phyloP scores from a whole-genome alignment of 2,797 vertebrate genomes.

The Anabas testudineus region DNA sequence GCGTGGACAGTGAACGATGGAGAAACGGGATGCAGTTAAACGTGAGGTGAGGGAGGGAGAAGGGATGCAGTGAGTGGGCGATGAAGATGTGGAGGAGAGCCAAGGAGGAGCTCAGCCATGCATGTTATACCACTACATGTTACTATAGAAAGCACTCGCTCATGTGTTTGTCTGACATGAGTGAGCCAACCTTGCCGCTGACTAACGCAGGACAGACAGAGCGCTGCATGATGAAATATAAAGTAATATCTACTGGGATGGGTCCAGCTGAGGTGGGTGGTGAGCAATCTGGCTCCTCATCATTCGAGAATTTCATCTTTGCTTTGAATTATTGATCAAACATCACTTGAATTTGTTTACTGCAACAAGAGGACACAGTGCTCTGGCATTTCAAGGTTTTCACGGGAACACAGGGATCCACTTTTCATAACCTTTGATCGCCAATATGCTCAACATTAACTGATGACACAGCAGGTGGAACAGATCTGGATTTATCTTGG shows the following conservation, averaged over 20 bases:
- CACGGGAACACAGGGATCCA: neutral
- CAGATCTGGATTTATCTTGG: neutral
- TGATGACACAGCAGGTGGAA: neutral
- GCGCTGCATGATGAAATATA: conserved; percentile 70
- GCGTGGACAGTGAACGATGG: conserved; percentile 41
- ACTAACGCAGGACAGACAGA: conserved; percentile 9
- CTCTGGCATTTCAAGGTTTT: conserved; percentile 24
- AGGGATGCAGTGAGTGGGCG: conserved; percentile 46
- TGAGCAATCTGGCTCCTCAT: conserved; percentile 58
- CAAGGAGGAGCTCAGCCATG: conserved; percentile 53
- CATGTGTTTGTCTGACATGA: conserved; percentile 20
- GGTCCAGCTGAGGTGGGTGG: conserved; percentile 68
- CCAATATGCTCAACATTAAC: conserved; percentile 6
- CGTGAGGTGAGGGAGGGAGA: conserved; percentile 20
- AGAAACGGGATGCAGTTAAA: conserved; percentile 41
- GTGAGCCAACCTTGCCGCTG: conserved; percentile 32
- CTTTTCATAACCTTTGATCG: conserved; percentile 23
- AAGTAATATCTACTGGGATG: conserved; percentile 68
- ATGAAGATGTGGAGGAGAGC: conserved; percentile 42
- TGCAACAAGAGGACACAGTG: conserved; percentile 29
- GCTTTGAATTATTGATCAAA: conserved; percentile 76
- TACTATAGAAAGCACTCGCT: conserved; percentile 28
- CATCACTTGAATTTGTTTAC: conserved; percentile 66
- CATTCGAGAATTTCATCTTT: conserved; percentile 51
- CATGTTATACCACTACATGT: conserved; percentile 58